Conservation (phyloP, 2,888 invertebrate species). For the Drosophila meridiana region DNA sequence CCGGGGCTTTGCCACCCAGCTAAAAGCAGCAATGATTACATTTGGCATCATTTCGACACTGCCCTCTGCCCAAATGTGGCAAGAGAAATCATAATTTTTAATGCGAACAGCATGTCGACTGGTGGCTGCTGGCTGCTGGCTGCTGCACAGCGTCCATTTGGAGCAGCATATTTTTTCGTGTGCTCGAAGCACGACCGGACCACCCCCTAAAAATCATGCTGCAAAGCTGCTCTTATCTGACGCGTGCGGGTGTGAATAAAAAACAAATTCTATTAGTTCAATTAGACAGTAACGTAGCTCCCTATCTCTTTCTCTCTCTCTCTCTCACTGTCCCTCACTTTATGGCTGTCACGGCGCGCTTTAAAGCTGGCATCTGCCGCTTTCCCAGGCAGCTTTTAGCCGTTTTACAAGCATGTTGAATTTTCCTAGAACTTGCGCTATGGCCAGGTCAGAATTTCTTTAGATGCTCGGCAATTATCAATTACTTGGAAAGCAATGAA, state of each 20-base stretch:
- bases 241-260: conserved; percentile 60
- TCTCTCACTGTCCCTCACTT: conserved; percentile 4
- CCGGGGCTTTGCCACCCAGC: conserved; percentile 61
- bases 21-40: conserved; percentile 64
- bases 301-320: neutral
- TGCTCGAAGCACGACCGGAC: conserved; percentile 26
- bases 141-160: conserved; percentile 25
- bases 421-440: conserved; percentile 19
- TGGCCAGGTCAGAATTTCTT: conserved; percentile 20
- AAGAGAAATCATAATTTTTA: conserved; percentile 58
- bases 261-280: conserved; percentile 68
- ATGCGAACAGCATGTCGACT: conserved; percentile 27
- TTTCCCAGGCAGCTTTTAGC: conserved; percentile 39
- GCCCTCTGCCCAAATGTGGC: conserved; percentile 30
- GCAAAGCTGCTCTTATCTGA: conserved; percentile 52
- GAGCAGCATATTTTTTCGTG: conserved; percentile 44
- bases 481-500: conserved; percentile 36
- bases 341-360: conserved; percentile 21
- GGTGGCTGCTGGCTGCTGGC: neutral
- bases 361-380: conserved; percentile 38
- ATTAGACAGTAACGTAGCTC: conserved; percentile 55
- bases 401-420: neutral
- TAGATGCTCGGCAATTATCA: conserved; percentile 23
- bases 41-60: conserved; percentile 48
- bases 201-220: conserved; percentile 13